Conservation (phyloP, 1,140 invertebrate species). For the Lamellibrachia luymesi region DNA sequence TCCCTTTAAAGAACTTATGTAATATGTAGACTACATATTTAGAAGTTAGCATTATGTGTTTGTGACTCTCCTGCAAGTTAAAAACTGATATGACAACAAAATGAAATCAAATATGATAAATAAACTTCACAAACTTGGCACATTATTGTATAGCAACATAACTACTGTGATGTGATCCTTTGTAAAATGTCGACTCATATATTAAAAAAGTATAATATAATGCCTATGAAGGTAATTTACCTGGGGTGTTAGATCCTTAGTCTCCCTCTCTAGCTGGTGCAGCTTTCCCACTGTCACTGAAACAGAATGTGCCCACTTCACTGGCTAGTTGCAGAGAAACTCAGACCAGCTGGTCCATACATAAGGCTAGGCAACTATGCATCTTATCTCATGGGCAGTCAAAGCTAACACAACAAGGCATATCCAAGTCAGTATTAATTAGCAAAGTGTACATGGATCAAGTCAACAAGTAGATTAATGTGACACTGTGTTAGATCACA, state of each 20-base stretch:
- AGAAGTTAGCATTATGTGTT: no score
- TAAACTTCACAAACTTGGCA: no score
- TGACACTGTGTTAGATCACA: neutral
- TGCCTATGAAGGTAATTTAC: neutral
- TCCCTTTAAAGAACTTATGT: no score
- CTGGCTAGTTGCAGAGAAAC: neutral
- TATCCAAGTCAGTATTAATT: slow-evolving; percentile 1
- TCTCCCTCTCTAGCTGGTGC: neutral
- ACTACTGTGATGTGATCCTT: no score
- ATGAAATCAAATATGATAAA: no score
- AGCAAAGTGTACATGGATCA: neutral
- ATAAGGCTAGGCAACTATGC: neutral
- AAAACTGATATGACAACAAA: no score
- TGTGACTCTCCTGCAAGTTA: no score
- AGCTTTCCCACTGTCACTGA: neutral
- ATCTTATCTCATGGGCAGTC: neutral
- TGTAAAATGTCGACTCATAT: no score
- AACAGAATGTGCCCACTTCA: neutral
- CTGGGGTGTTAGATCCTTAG: neutral
- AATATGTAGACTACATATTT: no score
- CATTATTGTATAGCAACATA: no score
- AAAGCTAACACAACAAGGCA: neutral
- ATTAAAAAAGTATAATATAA: no score
- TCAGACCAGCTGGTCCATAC: neutral
- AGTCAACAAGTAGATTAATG: neutral